Evolutionary conservation across 2,113 vertebrate species (phyloP).

Genomic region (Pyrgilauda ruficollis): DNA sequence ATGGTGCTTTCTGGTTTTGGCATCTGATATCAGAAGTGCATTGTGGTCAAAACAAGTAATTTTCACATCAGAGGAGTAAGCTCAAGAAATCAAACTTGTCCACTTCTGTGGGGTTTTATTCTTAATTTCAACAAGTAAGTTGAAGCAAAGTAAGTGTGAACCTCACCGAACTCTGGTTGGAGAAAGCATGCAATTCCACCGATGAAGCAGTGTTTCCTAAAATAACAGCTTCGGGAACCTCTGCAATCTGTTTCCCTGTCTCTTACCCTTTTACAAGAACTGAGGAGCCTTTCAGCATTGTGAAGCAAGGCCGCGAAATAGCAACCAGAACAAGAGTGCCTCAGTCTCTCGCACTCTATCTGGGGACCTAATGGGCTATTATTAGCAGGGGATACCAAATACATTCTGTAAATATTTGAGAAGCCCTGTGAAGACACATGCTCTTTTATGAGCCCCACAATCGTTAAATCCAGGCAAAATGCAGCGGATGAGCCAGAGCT

Average conservation of each 20-base stretch:
- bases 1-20: neutral
- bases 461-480: slow-evolving; percentile 11
- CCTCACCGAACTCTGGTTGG: slow-evolving; percentile 33
- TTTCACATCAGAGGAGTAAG: neutral
- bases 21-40: neutral
- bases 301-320: slow-evolving; percentile 55
- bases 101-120: neutral
- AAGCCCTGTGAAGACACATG: slow-evolving; percentile 64
- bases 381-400: slow-evolving; percentile 73
- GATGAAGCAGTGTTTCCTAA: slow-evolving; percentile 69
- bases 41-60: neutral
- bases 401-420: slow-evolving; percentile 77
- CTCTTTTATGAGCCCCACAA: slow-evolving; percentile 33
- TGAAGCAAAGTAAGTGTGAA: neutral
- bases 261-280: slow-evolving; percentile 66
- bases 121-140: neutral
- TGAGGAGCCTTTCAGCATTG: slow-evolving; percentile 73
- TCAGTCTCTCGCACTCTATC: slow-evolving; percentile 52
- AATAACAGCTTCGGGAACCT: slow-evolving; percentile 72
- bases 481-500: neutral
- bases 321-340: slow-evolving; percentile 68
- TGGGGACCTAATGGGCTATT: slow-evolving; percentile 70
- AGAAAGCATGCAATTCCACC: slow-evolving; percentile 46
- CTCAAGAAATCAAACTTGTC: neutral
- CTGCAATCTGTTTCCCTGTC: slow-evolving; percentile 59